phyloP scores from a whole-genome alignment of 2,113 vertebrate species.

The Crotalus viridis region DNA sequence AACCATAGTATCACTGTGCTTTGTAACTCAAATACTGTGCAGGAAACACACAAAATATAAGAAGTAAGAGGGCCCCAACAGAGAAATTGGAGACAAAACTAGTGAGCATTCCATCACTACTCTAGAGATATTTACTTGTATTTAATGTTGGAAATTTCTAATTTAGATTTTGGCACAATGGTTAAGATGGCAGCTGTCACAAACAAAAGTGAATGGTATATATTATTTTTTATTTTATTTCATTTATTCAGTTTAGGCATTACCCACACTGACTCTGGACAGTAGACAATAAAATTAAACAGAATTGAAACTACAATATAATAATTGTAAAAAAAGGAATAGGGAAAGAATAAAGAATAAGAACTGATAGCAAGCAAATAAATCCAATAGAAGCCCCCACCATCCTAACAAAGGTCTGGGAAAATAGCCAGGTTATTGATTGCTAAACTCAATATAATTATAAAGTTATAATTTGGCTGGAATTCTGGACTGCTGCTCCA shows the following conservation, averaged over 20 bases:
- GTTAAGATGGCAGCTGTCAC: conserved; percentile 12
- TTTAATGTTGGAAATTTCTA: neutral
- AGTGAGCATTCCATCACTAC: neutral
- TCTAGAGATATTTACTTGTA: neutral
- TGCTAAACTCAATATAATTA: conserved; percentile 2
- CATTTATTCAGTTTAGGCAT: neutral
- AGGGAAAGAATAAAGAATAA: neutral
- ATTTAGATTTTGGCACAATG: neutral
- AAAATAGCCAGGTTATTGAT: neutral
- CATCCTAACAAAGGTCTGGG: neutral
- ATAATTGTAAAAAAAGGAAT: neutral
- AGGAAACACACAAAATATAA: neutral
- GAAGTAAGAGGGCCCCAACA: neutral
- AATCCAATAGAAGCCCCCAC: neutral
- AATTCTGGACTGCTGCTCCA: neutral
- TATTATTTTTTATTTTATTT: neutral
- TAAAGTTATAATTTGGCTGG: conserved; percentile 14
- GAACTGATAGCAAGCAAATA: neutral
- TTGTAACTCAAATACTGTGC: neutral
- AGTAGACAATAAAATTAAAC: neutral
- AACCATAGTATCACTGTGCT: neutral
- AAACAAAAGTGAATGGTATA: neutral
- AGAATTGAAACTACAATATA: neutral
- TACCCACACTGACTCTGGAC: neutral
- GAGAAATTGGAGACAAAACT: neutral